Evolutionary conservation across 1,140 invertebrate genomes (phyloP), one percentile per base, ranked within the genome.

Genomic region (Diorhabda carinulata): DNA sequence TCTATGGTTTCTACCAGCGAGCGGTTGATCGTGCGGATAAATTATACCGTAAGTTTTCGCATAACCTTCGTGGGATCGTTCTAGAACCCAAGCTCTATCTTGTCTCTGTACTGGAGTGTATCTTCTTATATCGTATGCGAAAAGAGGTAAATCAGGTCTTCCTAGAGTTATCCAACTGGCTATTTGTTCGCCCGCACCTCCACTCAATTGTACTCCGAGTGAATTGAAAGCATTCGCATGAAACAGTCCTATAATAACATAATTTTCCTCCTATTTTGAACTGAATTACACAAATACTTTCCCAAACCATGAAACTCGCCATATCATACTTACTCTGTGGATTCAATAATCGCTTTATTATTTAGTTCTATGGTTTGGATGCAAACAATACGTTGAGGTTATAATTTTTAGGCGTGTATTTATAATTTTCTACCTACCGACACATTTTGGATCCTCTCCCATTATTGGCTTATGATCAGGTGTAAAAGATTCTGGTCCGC

Each of bases 391-490:
- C 25, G 25, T 25, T 25, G 25, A 25, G 25, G 25, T 25, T 25
- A 25, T 25, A 25, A 25, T 25, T 25, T 25, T 25, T 25, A 25
- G 25, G 25, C 25, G 25, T 25, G 25, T 25, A 25, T 25, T 52
- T 3, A 4, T 52, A 52, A 8, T 52, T 3, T 63, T 9, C n/a
- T 61, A 59, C 64, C 43, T 76, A 85, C 84, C 85, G 73, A 82
- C 82, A 3, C 87, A 73, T 74, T 85, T 83, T 43, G 86, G 83
- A 74, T 88, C 85, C 76, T 86, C 88, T 72, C 88, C 92, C 82
- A 96, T 85, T n/a, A 96, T 75, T 9, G 94, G 92, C 79, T 93
- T 94, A 76, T 95, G 92, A 81, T 96, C 94, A 0, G 94, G 92
- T 2, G 94, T 96, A 76, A 97, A 96, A 9, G 91, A 91, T 79